These are phyloP conservation scores for Minunthozetes semirufus DNA, from an alignment of 2,888 invertebrate species.

Conservation along the genomic window DNA sequence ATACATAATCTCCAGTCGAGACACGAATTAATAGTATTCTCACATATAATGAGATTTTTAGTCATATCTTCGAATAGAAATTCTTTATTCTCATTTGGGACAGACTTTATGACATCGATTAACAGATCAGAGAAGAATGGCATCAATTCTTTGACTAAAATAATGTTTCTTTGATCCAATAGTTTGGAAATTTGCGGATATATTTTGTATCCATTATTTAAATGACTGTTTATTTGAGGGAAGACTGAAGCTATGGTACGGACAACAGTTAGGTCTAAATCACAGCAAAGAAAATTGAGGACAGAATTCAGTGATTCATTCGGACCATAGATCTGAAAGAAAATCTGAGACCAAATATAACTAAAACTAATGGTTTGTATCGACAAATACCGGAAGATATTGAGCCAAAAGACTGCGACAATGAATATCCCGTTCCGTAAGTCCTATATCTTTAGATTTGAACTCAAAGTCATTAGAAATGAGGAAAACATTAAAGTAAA, in stretches of 20 bases:
- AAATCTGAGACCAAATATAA: background rate
- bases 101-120: background rate
- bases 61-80: background rate
- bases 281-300: background rate
- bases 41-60: background rate
- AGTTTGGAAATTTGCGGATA: slow-evolving; percentile 12
- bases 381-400: background rate
- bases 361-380: background rate
- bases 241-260: background rate
- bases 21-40: background rate
- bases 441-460: background rate
- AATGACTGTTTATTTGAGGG: background rate
- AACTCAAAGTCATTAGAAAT: background rate
- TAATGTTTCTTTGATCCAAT: background rate
- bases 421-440: background rate
- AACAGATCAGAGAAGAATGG: background rate
- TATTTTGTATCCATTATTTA: background rate
- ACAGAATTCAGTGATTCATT: background rate
- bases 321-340: background rate
- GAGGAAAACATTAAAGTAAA: background rate
- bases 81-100: background rate
- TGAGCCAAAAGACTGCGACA: background rate
- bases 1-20: slow-evolving; percentile 12
- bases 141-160: background rate
- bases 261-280: background rate